Evolutionary conservation across 2,113 vertebrate genomes (phyloP), one percentile per base, ranked within the genome.

Genomic region (Microtus montanus): DNA sequence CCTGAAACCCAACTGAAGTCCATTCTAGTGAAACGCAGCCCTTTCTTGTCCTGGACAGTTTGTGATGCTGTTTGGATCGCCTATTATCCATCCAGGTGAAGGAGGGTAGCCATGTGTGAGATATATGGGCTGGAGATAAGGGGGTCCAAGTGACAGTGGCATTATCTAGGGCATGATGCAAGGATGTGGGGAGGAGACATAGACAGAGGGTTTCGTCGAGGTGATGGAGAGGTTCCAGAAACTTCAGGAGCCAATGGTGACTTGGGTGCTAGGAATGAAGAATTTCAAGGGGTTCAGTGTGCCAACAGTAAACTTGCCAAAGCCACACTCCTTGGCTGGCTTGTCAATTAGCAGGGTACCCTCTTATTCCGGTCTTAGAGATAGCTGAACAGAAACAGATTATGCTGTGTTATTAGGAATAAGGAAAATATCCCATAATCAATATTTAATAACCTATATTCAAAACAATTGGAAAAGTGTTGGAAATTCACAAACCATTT

Each of bases 291-390:
- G 75, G 28, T 15, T 5, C 35, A 78, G 33, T 17, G 24, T 68
- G 44, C 15, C 13, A 11, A 28, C 13, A 15, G 20, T 30, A 47
- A 75, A 66, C 47, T 66, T 35, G 3, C 17, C 64, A 64, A 80
- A 35, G 49, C 68, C 92, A 77, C 68, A 80, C 20, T 54, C 71
- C n/a, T 41, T 3, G 79, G 89, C 71, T 54, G 70, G 80, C 26
- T 28, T 89, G 47, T 66, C 68, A 47, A 93, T 44, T 33, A 49
- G 47, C 73, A 92, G 47, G 52, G 35, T 84, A 47, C 19, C 44
- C 17, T 80, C 91, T 89, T 89, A 85, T 83, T 93, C 90, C 73
- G 82, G 28, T 90, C 61, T 87, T 86, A 44, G 38, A 77, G 35
- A 89, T 61, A 26, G 33, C 61, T 89, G 78, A 73, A 33, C 30